Percentiles rank a stretch among this genome's conserved stretches.
Conservation (phyloP, 2,888 invertebrate species). For the Trissolcus japonicus region DNA sequence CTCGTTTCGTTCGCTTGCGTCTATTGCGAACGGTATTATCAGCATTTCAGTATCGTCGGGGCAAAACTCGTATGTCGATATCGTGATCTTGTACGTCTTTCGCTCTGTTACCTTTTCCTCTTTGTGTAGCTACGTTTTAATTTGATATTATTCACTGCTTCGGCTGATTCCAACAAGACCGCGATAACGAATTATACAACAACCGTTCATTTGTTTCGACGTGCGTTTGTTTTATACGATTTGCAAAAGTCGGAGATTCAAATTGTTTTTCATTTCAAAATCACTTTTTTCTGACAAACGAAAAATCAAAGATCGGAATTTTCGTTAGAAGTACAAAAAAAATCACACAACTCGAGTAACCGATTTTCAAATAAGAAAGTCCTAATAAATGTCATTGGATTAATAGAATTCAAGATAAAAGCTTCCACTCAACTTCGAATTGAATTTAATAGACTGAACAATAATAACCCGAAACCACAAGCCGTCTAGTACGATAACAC, state of each 20-base stretch:
- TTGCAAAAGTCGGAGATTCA: too few relatives aligned
- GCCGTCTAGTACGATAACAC: constrained; percentile 23
- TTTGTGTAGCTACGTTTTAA: constrained; percentile 49
- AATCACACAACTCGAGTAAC: too few relatives aligned
- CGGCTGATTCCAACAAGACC: constrained; percentile 28
- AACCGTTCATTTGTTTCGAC: constrained; percentile 38
- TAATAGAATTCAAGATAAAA: background rate
- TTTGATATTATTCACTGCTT: constrained; percentile 43
- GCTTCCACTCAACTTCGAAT: background rate
- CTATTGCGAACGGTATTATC: constrained; percentile 55
- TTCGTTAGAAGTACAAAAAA: too few relatives aligned
- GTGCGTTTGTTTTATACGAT: background rate
- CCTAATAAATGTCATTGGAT: too few relatives aligned
- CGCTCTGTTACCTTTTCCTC: constrained; percentile 47
- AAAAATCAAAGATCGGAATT: too few relatives aligned
- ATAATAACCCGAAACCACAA: constrained; percentile 2
- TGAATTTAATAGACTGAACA: too few relatives aligned
- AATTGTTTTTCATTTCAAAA: too few relatives aligned
- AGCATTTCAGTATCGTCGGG: constrained; percentile 52
- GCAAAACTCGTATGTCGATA: constrained; percentile 51
- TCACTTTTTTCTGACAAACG: too few relatives aligned
- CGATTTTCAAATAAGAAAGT: too few relatives aligned
- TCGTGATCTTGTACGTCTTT: constrained; percentile 50
- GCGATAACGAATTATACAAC: constrained; percentile 38
- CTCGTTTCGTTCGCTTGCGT: constrained; percentile 53